phyloP scores from a whole-genome alignment of 2,797 vertebrate species.

The Myripristis murdjan region DNA sequence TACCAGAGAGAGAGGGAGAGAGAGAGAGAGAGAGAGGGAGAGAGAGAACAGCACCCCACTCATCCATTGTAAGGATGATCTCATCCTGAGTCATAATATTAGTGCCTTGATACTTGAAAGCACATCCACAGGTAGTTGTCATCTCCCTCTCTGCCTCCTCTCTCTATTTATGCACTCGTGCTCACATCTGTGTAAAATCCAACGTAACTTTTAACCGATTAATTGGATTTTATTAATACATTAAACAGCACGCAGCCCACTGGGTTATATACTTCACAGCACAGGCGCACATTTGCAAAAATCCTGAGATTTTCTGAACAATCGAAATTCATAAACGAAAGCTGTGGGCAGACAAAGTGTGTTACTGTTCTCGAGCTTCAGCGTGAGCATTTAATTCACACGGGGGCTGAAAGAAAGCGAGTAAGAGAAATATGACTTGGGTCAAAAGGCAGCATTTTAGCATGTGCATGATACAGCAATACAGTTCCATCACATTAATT shows the following conservation, averaged over 20 bases:
- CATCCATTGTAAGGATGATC: slow-evolving; percentile 71
- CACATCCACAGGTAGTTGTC: slow-evolving; percentile 47
- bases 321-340: slow-evolving; percentile 22
- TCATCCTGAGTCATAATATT: slow-evolving; percentile 82
- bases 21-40: slow-evolving; percentile 46
- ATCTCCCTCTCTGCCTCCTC: slow-evolving; percentile 34
- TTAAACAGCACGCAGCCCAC: background rate
- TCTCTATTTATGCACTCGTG: background rate
- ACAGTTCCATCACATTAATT: slow-evolving; percentile 21
- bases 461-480: background rate
- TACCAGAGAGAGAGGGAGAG: slow-evolving; percentile 39
- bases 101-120: slow-evolving; percentile 62
- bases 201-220: slow-evolving; percentile 8
- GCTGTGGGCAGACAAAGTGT: slow-evolving; percentile 30
- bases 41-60: slow-evolving; percentile 52
- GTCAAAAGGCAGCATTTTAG: slow-evolving; percentile 42
- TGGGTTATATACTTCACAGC: background rate
- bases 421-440: slow-evolving; percentile 28
- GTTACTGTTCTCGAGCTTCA: slow-evolving; percentile 13
- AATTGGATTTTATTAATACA: background rate
- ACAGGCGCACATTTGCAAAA: background rate
- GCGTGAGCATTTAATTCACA: slow-evolving; percentile 15
- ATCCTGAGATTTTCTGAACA: slow-evolving; percentile 12
- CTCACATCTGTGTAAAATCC: background rate
- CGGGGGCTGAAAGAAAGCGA: slow-evolving; percentile 25